Percentiles rank a stretch among this genome's conserved stretches.
Conservation (phyloP, 2,888 invertebrate species). For the Pristionchus mayeri region DNA sequence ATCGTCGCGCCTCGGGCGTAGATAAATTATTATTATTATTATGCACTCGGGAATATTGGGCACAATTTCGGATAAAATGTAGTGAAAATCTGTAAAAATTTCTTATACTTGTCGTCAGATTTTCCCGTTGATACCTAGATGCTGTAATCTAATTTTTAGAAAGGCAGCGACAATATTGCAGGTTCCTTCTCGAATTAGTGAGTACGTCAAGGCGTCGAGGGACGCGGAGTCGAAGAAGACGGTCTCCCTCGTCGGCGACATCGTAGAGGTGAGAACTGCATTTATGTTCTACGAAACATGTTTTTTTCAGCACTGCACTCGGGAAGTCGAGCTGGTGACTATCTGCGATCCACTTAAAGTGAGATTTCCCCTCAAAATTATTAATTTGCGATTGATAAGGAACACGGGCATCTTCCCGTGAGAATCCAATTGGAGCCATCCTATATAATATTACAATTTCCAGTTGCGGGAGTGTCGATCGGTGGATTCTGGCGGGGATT, state of each 20-base stretch:
- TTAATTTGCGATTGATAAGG: background rate
- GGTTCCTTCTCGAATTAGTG: background rate
- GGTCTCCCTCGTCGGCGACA: constrained; percentile 35
- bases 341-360: constrained; percentile 36
- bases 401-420: background rate
- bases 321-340: background rate
- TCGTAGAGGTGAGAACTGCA: constrained; percentile 18
- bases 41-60: no score
- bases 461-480: constrained; percentile 45
- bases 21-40: no score
- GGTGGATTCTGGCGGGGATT: constrained; percentile 32
- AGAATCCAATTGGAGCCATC: background rate
- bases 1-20: no score
- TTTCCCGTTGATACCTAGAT: no score
- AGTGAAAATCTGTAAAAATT: no score
- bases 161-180: background rate
- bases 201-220: background rate
- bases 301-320: constrained; percentile 4
- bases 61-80: no score
- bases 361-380: background rate
- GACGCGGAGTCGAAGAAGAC: constrained; percentile 34
- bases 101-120: no score
- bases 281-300: background rate
- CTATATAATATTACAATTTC: background rate
- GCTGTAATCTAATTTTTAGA: background rate